Evolutionary conservation across 2,888 invertebrate species (phyloP).

Genomic region (Idaea aversata): DNA sequence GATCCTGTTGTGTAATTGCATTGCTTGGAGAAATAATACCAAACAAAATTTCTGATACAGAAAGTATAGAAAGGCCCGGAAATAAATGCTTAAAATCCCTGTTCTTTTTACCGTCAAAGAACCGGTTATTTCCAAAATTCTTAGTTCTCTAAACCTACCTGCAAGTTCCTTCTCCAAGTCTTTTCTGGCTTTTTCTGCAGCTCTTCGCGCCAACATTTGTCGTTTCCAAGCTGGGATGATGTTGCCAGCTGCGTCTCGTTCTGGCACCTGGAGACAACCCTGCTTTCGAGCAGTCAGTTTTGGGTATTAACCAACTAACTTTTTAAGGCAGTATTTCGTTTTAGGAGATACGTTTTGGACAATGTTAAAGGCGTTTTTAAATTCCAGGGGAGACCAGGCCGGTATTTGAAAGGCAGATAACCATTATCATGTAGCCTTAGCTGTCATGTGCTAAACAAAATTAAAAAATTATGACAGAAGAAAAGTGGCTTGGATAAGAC

Average conservation of each 20-base stretch:
- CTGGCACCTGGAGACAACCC: constrained; percentile 87
- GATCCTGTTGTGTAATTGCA: too few species aligned
- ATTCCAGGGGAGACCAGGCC: not conserved
- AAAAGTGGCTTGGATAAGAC: too few species aligned
- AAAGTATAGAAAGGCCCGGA: too few species aligned
- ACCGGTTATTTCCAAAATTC: not conserved
- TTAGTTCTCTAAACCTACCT: constrained; percentile 26
- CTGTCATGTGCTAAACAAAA: too few species aligned
- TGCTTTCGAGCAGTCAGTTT: constrained; percentile 69
- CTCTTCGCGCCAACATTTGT: constrained; percentile 96
- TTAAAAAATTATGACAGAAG: too few species aligned
- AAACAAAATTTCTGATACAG: too few species aligned
- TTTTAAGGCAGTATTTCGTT: constrained; percentile 15
- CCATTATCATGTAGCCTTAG: too few species aligned
- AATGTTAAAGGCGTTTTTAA: too few species aligned
- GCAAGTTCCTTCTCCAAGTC: constrained; percentile 93
- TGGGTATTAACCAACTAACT: constrained; percentile 32
- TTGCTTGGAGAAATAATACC: too few species aligned
- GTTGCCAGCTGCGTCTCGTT: constrained; percentile 92
- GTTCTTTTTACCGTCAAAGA: not conserved
- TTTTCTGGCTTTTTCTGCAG: constrained; percentile 94
- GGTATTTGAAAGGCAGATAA: not conserved
- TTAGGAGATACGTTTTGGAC: not conserved
- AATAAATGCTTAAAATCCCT: too few species aligned
- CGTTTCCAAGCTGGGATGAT: constrained; percentile 96